Conservation (phyloP, 1,140 invertebrate genomes). For the Pseudomyrmex gracilis region DNA sequence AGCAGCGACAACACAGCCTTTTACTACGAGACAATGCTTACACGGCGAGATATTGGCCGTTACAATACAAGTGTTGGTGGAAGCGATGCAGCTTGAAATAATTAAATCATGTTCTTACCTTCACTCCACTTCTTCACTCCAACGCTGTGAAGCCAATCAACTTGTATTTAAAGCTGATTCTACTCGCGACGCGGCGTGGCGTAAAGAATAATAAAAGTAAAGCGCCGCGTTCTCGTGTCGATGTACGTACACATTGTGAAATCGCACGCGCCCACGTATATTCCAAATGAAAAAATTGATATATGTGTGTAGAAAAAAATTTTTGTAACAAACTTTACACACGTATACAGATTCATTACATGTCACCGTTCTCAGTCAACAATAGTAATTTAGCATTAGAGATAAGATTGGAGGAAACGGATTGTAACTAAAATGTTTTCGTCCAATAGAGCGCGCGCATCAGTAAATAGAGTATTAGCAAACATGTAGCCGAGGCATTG, state of each 20-base stretch:
- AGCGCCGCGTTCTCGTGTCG: neutral
- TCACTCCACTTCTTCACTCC: neutral
- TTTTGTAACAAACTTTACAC: neutral
- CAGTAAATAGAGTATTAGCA: slow-evolving; percentile 10
- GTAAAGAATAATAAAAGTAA: slow-evolving; percentile 19
- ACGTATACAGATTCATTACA: neutral
- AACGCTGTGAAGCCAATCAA: slow-evolving; percentile 72
- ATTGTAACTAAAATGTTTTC: neutral
- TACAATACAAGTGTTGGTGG: slow-evolving; percentile 22
- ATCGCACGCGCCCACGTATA: neutral
- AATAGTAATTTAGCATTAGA: slow-evolving; percentile 7
- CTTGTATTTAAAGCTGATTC: slow-evolving; percentile 50
- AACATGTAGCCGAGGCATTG: slow-evolving; percentile 8
- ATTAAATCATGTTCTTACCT: slow-evolving; percentile 75
- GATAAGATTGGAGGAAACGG: neutral
- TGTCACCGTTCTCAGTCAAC: neutral
- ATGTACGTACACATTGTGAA: neutral
- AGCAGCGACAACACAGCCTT: slow-evolving; percentile 4
- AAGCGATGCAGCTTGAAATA: slow-evolving; percentile 68
- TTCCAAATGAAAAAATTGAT: no score
- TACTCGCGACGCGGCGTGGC: neutral
- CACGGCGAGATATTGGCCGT: slow-evolving; percentile 32
- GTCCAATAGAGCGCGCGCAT: neutral
- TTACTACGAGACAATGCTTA: slow-evolving; percentile 45
- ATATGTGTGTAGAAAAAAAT: neutral